phyloP scores from a whole-genome alignment of 2,113 vertebrate species.

The Cryptotis parvus region DNA sequence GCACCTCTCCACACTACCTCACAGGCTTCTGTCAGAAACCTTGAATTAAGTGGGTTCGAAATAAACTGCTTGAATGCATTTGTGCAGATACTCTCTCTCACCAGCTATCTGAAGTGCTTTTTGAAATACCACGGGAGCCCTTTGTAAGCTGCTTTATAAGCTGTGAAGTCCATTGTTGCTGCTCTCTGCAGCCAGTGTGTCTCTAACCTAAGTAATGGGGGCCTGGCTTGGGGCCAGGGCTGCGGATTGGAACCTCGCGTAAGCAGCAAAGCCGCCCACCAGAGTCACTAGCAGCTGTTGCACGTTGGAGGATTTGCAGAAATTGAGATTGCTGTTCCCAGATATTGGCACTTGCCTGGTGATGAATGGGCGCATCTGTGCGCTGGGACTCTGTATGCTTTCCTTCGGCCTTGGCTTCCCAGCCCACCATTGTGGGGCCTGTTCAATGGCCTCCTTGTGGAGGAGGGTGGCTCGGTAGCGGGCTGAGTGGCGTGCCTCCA shows the following conservation, averaged over 20 bases:
- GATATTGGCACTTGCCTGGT: constrained; percentile 76
- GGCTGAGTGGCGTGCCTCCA: constrained; percentile 68
- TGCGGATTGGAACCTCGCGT: constrained; percentile 61
- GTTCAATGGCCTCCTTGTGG: constrained; percentile 78
- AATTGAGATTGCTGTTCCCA: constrained; percentile 82
- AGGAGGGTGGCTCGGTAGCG: constrained; percentile 61
- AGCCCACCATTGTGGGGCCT: constrained; percentile 67
- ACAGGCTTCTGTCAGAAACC: constrained; percentile 53
- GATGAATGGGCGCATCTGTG: constrained; percentile 81
- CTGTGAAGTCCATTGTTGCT: constrained; percentile 81
- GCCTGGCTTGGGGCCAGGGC: constrained; percentile 68
- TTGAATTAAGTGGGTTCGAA: constrained; percentile 77
- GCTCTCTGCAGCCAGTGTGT: constrained; percentile 67
- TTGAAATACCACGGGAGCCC: constrained; percentile 78
- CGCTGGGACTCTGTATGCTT: constrained; percentile 65
- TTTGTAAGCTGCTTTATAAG: constrained; percentile 80
- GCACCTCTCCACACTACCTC: constrained; percentile 15
- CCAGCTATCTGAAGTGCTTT: constrained; percentile 78
- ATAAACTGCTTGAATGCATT: constrained; percentile 77
- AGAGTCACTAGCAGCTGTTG: constrained; percentile 82
- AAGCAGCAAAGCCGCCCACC: constrained; percentile 75
- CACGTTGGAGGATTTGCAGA: constrained; percentile 83
- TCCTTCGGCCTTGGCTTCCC: constrained; percentile 76
- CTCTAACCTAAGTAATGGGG: constrained; percentile 75
- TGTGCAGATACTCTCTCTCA: constrained; percentile 79